These are phyloP conservation scores for Galeopterus variegatus DNA, from an alignment of 2,113 vertebrate species.

Conservation along the genomic window DNA sequence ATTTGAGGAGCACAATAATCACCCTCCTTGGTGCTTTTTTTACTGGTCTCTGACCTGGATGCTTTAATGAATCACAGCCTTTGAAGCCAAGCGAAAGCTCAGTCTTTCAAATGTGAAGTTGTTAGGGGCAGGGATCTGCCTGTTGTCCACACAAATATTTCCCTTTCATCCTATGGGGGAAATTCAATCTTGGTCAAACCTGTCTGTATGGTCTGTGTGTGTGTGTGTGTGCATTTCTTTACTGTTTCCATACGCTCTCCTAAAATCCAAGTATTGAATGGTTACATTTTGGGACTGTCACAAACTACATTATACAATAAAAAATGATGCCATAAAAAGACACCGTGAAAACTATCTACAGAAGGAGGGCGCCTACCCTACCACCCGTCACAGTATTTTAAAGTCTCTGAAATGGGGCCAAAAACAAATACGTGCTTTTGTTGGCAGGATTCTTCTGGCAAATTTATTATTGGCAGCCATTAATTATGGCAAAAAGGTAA, in stretches of 20 bases:
- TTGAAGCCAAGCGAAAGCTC: conserved; percentile 84
- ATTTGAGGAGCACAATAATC: conserved; percentile 83
- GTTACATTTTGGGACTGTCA: conserved; percentile 48
- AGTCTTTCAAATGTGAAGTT: conserved; percentile 78
- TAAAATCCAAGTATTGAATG: conserved; percentile 81
- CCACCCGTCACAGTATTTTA: neutral
- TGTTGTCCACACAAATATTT: conserved; percentile 45
- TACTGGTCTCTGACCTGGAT: conserved; percentile 80
- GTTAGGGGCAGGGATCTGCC: conserved; percentile 73
- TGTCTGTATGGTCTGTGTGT: neutral
- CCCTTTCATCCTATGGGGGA: conserved; percentile 77
- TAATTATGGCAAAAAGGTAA: neutral
- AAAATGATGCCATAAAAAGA: conserved; percentile 28
- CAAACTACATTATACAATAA: neutral
- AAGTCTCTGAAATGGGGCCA: neutral
- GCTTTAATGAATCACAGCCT: conserved; percentile 81
- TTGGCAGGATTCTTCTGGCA: neutral
- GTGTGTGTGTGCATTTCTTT: conserved; percentile 57
- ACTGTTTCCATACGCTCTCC: conserved; percentile 71
- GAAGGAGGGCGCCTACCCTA: neutral
- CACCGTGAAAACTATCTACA: neutral
- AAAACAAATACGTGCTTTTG: neutral
- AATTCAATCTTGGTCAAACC: conserved; percentile 71
- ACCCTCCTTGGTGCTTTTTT: conserved; percentile 76
- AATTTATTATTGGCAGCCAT: neutral